Percentiles rank a stretch among this genome's conserved stretches.
phyloP scores from a whole-genome alignment of 2,113 vertebrate species.

The Vulpes ferrilata region DNA sequence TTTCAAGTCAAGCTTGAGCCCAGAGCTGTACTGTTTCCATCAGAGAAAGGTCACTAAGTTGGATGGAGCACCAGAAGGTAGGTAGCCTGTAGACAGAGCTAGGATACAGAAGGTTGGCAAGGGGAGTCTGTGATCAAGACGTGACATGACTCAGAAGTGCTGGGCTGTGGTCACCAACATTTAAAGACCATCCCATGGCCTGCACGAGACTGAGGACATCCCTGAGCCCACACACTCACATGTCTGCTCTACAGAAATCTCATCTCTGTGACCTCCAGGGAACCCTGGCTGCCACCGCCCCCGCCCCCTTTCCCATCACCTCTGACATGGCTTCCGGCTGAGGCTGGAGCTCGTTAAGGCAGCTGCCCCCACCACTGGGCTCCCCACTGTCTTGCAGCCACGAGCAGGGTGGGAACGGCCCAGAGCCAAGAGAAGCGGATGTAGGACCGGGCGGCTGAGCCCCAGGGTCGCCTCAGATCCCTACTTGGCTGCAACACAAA shows the following conservation, averaged over 20 bases:
- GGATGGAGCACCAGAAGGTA: neutral
- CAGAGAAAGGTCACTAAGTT: neutral
- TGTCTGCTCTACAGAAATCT: neutral
- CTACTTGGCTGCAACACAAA: neutral
- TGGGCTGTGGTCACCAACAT: too few relatives aligned
- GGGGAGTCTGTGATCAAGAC: neutral
- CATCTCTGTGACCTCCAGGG: neutral
- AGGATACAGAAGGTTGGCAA: neutral
- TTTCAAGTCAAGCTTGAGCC: neutral
- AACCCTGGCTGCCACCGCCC: neutral
- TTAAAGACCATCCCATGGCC: neutral
- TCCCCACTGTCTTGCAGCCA: neutral
- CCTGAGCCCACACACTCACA: neutral
- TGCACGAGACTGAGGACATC: rapidly evolving
- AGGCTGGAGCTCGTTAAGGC: neutral
- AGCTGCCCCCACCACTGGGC: neutral
- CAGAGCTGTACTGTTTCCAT: neutral
- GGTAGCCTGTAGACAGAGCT: neutral
- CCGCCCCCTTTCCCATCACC: neutral
- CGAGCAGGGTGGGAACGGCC: conserved; percentile 33
- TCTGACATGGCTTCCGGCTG: conserved; percentile 23
- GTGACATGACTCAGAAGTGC: neutral
- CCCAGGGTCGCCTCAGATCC: conserved; percentile 57
- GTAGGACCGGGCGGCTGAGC: neutral
- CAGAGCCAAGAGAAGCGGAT: conserved; percentile 59